Conservation (phyloP, 2,888 invertebrate species). For the Ochropacha duplaris region DNA sequence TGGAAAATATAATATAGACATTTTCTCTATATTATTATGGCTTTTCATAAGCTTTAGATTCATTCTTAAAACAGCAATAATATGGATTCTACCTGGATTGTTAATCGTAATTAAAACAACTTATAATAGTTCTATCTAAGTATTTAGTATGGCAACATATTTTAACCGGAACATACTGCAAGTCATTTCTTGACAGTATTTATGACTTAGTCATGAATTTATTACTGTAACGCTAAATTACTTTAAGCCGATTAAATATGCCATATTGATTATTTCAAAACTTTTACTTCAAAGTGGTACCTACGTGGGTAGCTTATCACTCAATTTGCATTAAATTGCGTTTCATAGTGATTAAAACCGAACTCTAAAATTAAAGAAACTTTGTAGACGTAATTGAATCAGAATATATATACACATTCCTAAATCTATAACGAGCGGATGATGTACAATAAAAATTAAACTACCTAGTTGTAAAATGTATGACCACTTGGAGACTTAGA, state of each 20-base stretch:
- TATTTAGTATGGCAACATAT: neutral
- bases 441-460: too few relatives aligned
- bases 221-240: neutral
- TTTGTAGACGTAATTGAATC: neutral
- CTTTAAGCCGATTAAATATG: neutral
- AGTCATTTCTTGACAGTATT: neutral
- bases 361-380: too few relatives aligned
- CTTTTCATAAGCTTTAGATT: neutral
- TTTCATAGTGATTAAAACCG: neutral
- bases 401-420: neutral
- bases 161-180: neutral
- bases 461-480: too few relatives aligned
- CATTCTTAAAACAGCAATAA: too few relatives aligned
- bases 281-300: neutral
- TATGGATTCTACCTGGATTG: neutral
- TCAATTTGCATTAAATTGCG: too few relatives aligned
- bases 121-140: neutral
- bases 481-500: too few relatives aligned
- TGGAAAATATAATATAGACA: neutral
- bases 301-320: too few relatives aligned
- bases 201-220: neutral
- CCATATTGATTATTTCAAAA: neutral
- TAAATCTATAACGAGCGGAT: too few relatives aligned
- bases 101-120: neutral
- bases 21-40: neutral